phyloP scores from a whole-genome alignment of 2,888 invertebrate species.

The Nephrotoma guestfalica region DNA sequence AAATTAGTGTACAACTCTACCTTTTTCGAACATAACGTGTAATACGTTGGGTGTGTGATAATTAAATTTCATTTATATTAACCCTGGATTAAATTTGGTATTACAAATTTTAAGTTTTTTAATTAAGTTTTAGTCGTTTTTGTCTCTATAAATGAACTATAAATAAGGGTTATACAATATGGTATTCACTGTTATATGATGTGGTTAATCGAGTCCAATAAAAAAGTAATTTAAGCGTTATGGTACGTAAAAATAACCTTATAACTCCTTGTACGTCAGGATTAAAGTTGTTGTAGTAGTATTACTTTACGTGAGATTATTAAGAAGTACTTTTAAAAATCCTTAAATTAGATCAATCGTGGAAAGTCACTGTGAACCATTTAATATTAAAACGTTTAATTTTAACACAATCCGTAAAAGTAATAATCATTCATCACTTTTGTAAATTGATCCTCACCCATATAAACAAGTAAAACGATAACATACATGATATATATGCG shows the following conservation, averaged over 20 bases:
- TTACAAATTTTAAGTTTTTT: neutral
- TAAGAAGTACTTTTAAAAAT: neutral
- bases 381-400: neutral
- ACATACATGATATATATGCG: neutral
- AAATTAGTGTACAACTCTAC: neutral
- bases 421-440: neutral
- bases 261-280: neutral
- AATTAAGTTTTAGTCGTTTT: neutral
- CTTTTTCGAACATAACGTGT: neutral
- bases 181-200: neutral
- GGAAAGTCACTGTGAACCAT: neutral
- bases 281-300: neutral
- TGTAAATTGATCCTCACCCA: neutral
- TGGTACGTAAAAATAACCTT: neutral
- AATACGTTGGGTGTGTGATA: neutral
- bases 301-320: neutral
- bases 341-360: neutral
- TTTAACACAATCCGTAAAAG: too few species aligned
- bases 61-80: neutral
- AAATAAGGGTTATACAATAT: neutral
- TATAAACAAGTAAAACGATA: too few species aligned
- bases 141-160: neutral
- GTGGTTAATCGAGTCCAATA: neutral
- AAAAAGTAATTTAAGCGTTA: neutral
- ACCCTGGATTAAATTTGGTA: neutral